Base-by-base conservation (phyloP, 2,797 vertebrate species). In the Acipenser ruthenus region DNA sequence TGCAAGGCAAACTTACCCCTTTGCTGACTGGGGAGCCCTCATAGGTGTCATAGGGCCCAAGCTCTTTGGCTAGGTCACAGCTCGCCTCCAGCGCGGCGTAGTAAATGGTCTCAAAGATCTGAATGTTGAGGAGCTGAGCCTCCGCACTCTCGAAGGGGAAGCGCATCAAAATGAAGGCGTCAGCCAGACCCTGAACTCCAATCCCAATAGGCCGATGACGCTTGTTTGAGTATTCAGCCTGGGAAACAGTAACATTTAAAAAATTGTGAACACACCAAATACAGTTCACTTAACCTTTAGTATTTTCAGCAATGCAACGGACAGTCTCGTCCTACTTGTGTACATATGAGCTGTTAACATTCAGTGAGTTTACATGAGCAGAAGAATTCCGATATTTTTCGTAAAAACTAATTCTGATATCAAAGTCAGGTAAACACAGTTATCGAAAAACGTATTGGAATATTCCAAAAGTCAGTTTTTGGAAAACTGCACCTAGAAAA, bases 41-140 rank as follows among this genome's bases (percentile, higher is more conserved):
- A 2, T 97, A 99, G 0, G 93, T 96, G 13, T 95, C 86, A 0
- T 99, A 99, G 0, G 94, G 81, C 0, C 94, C 96, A 0, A 82
- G 68, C 64, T 94, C 84, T 1, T 71, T 77, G 0, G 96, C 94
- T 51, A 97, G 83, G 3, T 96, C 93, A 49, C 94, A 99, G 81
- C 96, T 99, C 11, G 94, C 89, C 77, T 99, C 97, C 79, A 99
- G 76, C 0, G 94, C 90, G 0, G 93, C 93, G 0, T 97, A 89
- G 81, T 99, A 99, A 64, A 99, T 94, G 49, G 95, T 98, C 88
- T 99, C 96, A 7, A 99, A 99, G 71, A 99, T 98, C 37, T 97
- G 95, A 37, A 75, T 87, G 88, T 99, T 99, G n/a, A 99, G 76
- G 55, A 80, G 78, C 82, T 98, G 96, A 2, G 96, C 97, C 74